Base-by-base conservation (phyloP, 2,888 invertebrate genomes). In the Dasysyrphus albostriatus region DNA sequence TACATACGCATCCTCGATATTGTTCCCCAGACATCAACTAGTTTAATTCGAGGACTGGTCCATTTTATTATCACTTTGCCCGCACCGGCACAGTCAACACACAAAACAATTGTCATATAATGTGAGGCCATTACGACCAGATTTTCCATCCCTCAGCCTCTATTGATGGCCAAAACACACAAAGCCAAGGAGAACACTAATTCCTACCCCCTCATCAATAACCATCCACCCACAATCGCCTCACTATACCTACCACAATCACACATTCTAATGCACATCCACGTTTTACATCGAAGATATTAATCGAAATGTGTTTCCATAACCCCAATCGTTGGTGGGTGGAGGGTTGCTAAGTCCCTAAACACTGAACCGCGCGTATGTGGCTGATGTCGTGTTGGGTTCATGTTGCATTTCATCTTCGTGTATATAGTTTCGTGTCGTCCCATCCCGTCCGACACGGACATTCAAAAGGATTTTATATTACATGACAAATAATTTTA, bases 21-120 rank as follows among this genome's bases (percentile, higher is more conserved):
- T 82, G 73, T 54, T 82, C 82, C 85, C 85, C 49, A 63, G 72
- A 70, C 77, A 73, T 77, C 42, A 61, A 73, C 82, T 82, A 74
- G 77, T 74, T 82, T 63, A 49, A 74, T 77, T 70, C 82, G 59
- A 73, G 34, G 49, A 72, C 12, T 77, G 61, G 77, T 47, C 49
- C 34, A 69, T 85, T 85, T 85, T 85, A 85, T 78, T 85, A 82
- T 82, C 85, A 77, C 77, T 77, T 74, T 82, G 61, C 58, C 61
- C 77, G 44, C 58, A 82, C 32, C 69, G 69, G 39, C 61, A 56
- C 73, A 73, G 47, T 73, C 29, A 44, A 73, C 73, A 76, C 44
- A 54, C 44, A 72, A 67, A 67, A 81, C 81, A 81, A 85, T 85
- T 77, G 82, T 63, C 77, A 85, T 82, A 82, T 77, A 85, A 82